Evolutionary conservation across 2,113 vertebrate species (phyloP).

Genomic region (Lucifuga dentata): DNA sequence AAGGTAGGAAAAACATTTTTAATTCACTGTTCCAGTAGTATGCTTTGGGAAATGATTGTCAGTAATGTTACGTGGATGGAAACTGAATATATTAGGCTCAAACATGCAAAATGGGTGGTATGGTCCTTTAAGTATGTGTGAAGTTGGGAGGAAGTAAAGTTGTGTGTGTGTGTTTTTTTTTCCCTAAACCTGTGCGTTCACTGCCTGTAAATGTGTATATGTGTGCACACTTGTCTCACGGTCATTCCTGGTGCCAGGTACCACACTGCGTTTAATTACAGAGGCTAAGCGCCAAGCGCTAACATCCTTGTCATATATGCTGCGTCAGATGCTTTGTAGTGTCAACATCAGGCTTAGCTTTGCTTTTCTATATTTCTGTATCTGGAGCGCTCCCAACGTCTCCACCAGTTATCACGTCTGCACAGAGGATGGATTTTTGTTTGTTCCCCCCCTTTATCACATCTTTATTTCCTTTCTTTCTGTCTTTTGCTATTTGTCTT

Average conservation of each 20-base stretch:
- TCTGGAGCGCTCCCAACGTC: slow-evolving; percentile 1
- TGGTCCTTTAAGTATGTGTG: background rate
- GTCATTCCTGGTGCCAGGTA: background rate
- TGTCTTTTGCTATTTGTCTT: background rate
- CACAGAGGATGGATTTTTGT: background rate
- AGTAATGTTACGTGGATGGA: no score
- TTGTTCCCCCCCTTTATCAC: background rate
- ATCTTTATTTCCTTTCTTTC: background rate
- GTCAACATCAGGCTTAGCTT: background rate
- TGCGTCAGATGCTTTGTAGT: background rate
- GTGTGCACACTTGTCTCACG: no score
- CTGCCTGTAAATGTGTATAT: no score
- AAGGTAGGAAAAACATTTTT: no score
- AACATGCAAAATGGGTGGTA: no score
- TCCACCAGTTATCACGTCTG: background rate
- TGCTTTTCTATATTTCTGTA: background rate
- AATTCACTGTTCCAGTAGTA: no score
- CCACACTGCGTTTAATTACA: slow-evolving; percentile 7
- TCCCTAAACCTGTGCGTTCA: background rate
- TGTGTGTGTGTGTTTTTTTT: background rate
- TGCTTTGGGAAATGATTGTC: no score
- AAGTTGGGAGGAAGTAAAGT: background rate
- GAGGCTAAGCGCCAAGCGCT: background rate
- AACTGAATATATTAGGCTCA: no score
- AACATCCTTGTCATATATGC: background rate